phyloP scores from a whole-genome alignment of 2,113 vertebrate genomes.

The Scartelaos histophorus region DNA sequence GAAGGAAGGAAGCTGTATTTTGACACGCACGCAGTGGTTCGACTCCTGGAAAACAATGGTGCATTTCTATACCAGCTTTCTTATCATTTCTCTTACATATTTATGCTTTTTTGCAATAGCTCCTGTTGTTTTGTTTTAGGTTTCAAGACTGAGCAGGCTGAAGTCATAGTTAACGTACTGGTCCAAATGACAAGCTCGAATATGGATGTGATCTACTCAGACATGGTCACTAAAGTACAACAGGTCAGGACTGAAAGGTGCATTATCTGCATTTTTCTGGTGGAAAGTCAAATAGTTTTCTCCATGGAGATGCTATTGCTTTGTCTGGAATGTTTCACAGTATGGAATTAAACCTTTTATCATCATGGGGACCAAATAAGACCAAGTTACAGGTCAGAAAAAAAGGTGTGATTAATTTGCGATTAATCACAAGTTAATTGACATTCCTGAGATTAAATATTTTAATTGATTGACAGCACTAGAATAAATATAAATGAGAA shows the following conservation, averaged over 20 bases:
- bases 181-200: slow-evolving; percentile 85
- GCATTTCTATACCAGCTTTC: slow-evolving; percentile 2
- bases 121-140: slow-evolving; percentile 51
- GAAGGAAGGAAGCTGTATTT: slow-evolving; percentile 82
- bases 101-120: not conserved
- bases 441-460: no score
- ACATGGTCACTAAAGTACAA: slow-evolving; percentile 95
- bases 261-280: not conserved
- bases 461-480: no score
- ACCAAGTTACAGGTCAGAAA: no score
- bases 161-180: slow-evolving; percentile 84
- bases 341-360: no score
- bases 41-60: slow-evolving; percentile 90
- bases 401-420: no score
- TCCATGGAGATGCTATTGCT: no score
- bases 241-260: slow-evolving; percentile 78
- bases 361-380: no score
- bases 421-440: no score
- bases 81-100: not conserved
- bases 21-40: slow-evolving; percentile 91
- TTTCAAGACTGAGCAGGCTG: slow-evolving; percentile 86
- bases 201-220: slow-evolving; percentile 86
- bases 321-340: no score
- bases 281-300: no score
- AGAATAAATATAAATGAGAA: no score